Base-by-base conservation (phyloP, 2,113 vertebrate genomes). In the Regulus satrapa region DNA sequence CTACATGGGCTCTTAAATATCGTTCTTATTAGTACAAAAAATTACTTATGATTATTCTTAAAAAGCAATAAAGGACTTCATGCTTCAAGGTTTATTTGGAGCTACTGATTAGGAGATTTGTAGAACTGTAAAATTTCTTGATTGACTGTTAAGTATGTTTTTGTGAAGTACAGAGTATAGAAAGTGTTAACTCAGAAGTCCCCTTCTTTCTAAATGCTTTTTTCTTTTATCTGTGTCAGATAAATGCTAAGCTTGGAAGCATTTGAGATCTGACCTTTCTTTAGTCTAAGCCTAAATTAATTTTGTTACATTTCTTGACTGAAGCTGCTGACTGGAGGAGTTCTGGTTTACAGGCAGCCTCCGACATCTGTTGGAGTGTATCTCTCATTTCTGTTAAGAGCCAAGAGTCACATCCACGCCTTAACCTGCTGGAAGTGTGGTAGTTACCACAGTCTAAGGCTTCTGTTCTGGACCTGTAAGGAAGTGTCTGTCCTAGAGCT, bases 1-100 rank as follows among this genome's bases (percentile, higher is more conserved):
- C 8, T 67, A 15, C 2, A 1, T 8, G 2, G 16, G 4, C 9
- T 48, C 9, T 32, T 77, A 36, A 51, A 1, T 41, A 19, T 52
- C 1, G 1, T 62, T 76, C 54, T n/a, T n/a, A 62, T 59, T 20
- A 71, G 26, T 67, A 48, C 31, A 6, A 31, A 38, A 85, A 73
- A 31, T n/a, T 41, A 43, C 18, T 92, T 54, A 10, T 40, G 24
- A 9, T 74, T 31, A 0, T 1, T 63, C 17, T 49, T 56, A 5
- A 67, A 46, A 93, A 52, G 20, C 48, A 59, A 40, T 25, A 11
- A 75, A 77, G 11, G 26, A 24, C 13, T 67, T 74, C 1, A 5
- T 52, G 6, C 48, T 56, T 77, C 15, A 41, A 51, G 28, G 28
- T 43, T 62, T 69, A 20, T 79, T 85, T 77, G 26, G 28, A 86